Conservation (phyloP, 2,113 vertebrate species). For the Grantiella picta region DNA sequence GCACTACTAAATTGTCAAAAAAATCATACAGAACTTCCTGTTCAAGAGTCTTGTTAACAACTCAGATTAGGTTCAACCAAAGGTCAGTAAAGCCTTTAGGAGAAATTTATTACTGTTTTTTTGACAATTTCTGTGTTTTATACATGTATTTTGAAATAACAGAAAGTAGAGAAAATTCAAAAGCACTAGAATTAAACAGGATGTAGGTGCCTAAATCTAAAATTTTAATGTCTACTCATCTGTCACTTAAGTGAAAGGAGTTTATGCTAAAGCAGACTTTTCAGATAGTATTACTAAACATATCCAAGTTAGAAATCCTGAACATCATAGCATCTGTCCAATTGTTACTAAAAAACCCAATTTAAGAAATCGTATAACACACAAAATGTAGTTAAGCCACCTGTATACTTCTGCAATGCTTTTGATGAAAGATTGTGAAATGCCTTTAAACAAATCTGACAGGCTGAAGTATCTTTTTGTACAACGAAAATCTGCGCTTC, state of each 20-base stretch:
- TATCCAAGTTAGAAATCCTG: neutral
- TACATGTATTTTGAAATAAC: neutral
- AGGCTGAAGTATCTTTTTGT: neutral
- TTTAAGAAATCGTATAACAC: neutral
- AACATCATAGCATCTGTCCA: neutral
- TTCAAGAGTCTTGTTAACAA: neutral
- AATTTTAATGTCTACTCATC: neutral
- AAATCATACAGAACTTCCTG: neutral
- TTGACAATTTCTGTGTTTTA: neutral
- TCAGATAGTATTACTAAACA: neutral
- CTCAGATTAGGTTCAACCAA: neutral
- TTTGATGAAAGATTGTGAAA: neutral
- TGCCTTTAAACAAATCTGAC: conserved; percentile 7
- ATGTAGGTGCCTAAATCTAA: neutral
- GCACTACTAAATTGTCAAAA: neutral
- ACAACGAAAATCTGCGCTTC: neutral
- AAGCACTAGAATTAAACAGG: neutral
- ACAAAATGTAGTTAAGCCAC: neutral
- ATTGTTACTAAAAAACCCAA: neutral
- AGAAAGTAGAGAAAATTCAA: neutral
- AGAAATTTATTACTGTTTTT: neutral
- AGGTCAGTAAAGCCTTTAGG: neutral
- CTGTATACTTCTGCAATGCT: neutral
- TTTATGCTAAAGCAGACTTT: neutral
- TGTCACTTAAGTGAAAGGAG: neutral